Conservation (phyloP, 2,797 vertebrate species). For the Tympanoctomys barrerae region DNA sequence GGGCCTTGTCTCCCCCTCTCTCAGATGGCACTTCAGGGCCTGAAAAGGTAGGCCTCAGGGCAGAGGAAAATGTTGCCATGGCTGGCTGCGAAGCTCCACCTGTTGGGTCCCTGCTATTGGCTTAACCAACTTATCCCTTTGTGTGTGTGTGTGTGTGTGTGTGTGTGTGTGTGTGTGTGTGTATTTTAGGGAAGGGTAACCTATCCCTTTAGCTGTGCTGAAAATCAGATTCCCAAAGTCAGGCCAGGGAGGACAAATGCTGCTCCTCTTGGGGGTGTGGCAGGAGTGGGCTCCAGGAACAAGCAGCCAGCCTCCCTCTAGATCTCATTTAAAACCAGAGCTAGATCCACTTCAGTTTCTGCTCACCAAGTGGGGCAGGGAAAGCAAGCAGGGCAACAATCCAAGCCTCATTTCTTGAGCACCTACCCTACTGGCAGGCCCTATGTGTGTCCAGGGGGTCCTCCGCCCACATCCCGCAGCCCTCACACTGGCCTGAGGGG, state of each 20-base stretch:
- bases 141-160: not conserved
- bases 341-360: not conserved
- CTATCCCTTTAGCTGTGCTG: conserved; percentile 62
- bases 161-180: no score
- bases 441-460: no score
- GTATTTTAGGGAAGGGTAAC: not conserved
- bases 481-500: not conserved
- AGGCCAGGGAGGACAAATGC: not conserved
- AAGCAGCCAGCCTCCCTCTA: conserved; percentile 52
- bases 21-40: conserved; percentile 31
- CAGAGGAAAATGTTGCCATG: not conserved
- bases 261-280: rapidly evolving
- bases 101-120: conserved; percentile 30
- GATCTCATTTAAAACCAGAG: conserved; percentile 64
- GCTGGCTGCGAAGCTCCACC: conserved; percentile 56
- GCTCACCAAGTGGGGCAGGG: not conserved
- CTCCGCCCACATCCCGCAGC: not conserved
- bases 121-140: conserved; percentile 55
- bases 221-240: conserved; percentile 42
- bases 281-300: not conserved
- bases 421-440: not conserved
- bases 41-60: conserved; percentile 75
- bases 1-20: conserved; percentile 64
- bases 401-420: not conserved
- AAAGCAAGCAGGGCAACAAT: not conserved